Evolutionary conservation across 2,113 vertebrate genomes (phyloP).

Genomic region (Maccullochella peelii): DNA sequence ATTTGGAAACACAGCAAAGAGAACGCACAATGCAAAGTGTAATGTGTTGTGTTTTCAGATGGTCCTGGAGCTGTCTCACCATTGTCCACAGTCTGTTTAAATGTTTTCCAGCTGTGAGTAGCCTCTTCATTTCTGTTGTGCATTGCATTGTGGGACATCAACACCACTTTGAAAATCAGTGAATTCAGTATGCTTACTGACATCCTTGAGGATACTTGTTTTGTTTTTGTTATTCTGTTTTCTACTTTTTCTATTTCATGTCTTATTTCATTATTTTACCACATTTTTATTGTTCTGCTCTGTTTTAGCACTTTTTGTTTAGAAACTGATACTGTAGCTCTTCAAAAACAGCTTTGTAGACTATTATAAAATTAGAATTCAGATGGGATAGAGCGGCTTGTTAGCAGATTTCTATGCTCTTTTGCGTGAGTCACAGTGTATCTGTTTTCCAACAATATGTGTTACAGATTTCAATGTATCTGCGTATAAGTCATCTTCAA

Average conservation of each 20-base stretch:
- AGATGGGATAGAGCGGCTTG: background rate
- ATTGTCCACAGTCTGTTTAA: slow-evolving; percentile 40
- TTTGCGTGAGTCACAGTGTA: slow-evolving; percentile 2
- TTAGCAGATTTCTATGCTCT: background rate
- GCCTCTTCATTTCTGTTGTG: slow-evolving; percentile 7
- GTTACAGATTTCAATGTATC: slow-evolving; percentile 37
- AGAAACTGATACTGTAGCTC: background rate
- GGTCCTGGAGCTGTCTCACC: slow-evolving; percentile 38
- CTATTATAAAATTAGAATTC: background rate
- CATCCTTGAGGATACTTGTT: background rate
- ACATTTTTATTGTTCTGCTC: background rate
- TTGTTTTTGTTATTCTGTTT: slow-evolving; percentile 15
- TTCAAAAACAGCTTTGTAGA: background rate
- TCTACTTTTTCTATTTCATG: background rate
- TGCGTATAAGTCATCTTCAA: slow-evolving; percentile 58
- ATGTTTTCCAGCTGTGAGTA: slow-evolving; percentile 63
- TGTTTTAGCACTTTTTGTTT: slow-evolving; percentile 5
- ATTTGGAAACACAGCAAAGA: slow-evolving; percentile 18
- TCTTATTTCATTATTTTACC: background rate
- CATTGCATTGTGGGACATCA: slow-evolving; percentile 38
- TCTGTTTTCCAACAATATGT: slow-evolving; percentile 34
- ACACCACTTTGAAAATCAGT: background rate
- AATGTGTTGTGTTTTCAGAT: background rate
- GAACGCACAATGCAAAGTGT: background rate
- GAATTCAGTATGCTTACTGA: background rate